Conservation (phyloP, 2,797 vertebrate species). For the Lepus oiostolus region DNA sequence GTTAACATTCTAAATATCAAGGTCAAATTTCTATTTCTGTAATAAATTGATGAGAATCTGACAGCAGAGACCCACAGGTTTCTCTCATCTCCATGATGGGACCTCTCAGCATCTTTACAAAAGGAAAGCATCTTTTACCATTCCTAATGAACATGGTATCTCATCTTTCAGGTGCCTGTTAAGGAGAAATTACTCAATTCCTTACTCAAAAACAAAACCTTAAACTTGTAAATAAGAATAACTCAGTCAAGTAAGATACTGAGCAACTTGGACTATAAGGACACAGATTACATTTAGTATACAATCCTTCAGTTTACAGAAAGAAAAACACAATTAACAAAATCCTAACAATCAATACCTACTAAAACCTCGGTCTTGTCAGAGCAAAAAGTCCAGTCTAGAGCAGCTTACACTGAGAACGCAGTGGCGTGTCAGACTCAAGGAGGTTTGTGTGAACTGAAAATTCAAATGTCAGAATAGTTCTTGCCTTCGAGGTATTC, state of each 20-base stretch:
- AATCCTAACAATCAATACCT: neutral
- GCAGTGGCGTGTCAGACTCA: neutral
- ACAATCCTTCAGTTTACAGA: neutral
- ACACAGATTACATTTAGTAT: neutral
- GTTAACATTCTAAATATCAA: neutral
- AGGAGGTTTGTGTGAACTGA: neutral
- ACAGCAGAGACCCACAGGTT: neutral
- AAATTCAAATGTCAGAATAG: neutral
- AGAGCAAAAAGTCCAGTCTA: slow-evolving; percentile 2
- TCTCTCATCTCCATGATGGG: slow-evolving; percentile 18
- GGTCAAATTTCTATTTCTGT: slow-evolving; percentile 6
- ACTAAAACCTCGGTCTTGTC: neutral
- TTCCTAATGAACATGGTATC: neutral
- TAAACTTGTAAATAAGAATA: neutral
- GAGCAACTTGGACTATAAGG: neutral
- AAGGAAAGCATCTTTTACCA: slow-evolving; percentile 21
- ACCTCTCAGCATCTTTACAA: slow-evolving; percentile 21
- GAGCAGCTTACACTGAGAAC: slow-evolving; percentile 41
- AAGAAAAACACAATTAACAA: neutral
- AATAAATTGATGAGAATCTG: neutral
- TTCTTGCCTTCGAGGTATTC: slow-evolving; percentile 7
- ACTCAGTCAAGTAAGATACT: neutral
- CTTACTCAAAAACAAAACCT: slow-evolving; percentile 48
- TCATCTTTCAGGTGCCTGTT: neutral
- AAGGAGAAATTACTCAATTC: slow-evolving; percentile 19